phyloP scores from a whole-genome alignment of 2,888 invertebrate genomes.

The Blomia tropicalis region DNA sequence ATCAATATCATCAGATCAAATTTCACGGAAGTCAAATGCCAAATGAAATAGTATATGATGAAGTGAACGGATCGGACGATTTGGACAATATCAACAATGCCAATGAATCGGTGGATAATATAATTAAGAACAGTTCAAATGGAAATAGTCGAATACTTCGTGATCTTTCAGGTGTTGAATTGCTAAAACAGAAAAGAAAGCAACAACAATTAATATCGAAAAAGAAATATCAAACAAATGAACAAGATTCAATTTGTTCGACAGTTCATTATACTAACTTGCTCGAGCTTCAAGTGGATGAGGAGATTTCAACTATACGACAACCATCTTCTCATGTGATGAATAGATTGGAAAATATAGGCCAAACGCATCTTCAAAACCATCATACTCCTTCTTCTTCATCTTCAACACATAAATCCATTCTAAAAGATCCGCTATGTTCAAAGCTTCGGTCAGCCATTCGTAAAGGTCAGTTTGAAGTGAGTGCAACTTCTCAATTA shows the following conservation, averaged over 20 bases:
- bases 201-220: neutral
- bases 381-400: neutral
- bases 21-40: neutral
- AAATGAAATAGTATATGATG: neutral
- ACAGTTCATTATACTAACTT: neutral
- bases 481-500: conserved; percentile 25
- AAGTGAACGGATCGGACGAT: neutral
- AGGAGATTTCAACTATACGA: neutral
- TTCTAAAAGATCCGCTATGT: conserved; percentile 31
- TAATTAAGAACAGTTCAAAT: no score
- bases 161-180: neutral
- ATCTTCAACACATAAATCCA: conserved; percentile 27
- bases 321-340: neutral
- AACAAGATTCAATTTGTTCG: neutral
- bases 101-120: neutral
- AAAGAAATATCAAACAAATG: neutral
- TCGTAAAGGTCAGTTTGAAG: conserved; percentile 23
- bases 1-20: neutral
- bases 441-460: conserved; percentile 29
- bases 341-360: neutral
- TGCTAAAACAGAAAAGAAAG: no score
- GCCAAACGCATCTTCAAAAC: neutral
- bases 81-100: neutral
- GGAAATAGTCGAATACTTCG: neutral
- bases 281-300: neutral